A percentile compares a stretch with the other conserved stretches of the same genome.
These are phyloP conservation scores for Brenthis hecate DNA, from an alignment of 2,888 invertebrate species.

Conservation along the genomic window DNA sequence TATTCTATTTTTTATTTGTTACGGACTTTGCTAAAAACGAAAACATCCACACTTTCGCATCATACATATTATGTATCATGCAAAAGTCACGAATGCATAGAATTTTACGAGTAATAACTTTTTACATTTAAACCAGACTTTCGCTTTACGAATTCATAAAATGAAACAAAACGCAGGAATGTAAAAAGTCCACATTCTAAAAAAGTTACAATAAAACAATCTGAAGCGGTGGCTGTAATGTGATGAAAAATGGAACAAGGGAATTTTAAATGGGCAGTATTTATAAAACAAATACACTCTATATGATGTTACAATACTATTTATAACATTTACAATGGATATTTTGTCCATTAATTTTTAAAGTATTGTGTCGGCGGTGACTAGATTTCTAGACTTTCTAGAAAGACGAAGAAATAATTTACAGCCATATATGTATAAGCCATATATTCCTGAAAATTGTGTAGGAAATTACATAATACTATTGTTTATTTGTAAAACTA, in stretches of 20 bases:
- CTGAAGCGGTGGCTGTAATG: conserved; percentile 61
- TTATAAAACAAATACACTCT: conserved; percentile 50
- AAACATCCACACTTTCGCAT: conserved; percentile 1
- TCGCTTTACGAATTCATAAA: conserved; percentile 64
- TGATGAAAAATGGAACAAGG: conserved; percentile 64
- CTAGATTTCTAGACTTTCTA: too few species aligned
- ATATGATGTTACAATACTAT: too few species aligned
- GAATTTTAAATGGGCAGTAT: conserved; percentile 65
- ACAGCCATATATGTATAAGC: too few species aligned
- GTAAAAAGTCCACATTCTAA: conserved; percentile 65
- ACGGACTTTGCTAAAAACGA: background rate
- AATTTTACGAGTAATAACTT: conserved; percentile 52
- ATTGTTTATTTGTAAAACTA: too few species aligned
- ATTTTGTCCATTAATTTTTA: too few species aligned
- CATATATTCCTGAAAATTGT: too few species aligned
- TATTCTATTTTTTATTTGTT: background rate
- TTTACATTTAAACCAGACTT: conserved; percentile 56
- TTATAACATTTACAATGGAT: too few species aligned
- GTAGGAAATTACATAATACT: too few species aligned
- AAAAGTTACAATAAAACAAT: conserved; percentile 72
- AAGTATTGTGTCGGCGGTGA: too few species aligned
- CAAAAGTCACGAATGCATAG: conserved; percentile 38
- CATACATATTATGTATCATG: conserved; percentile 20
- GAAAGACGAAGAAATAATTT: too few species aligned
- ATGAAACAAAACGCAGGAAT: conserved; percentile 62